Conservation (phyloP, 1,140 invertebrate genomes). For the Lutraria rhynchaena region DNA sequence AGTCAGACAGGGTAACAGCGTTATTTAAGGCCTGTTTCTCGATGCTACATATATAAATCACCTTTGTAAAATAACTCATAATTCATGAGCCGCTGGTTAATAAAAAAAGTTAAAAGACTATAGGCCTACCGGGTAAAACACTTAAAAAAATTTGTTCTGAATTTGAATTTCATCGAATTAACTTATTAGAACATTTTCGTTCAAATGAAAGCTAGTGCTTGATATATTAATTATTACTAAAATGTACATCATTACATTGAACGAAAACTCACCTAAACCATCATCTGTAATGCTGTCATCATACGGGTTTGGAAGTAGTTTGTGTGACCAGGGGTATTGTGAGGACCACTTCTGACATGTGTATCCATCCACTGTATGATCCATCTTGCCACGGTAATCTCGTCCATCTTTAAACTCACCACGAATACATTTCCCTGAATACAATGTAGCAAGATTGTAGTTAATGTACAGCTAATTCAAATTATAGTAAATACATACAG, state of each 20-base stretch:
- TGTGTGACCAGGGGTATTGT: conserved; percentile 77
- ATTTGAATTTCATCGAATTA: neutral
- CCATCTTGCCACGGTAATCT: conserved; percentile 75
- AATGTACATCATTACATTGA: neutral
- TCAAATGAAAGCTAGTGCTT: neutral
- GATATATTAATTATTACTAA: neutral
- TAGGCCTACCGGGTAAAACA: no score
- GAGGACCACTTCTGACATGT: conserved; percentile 78
- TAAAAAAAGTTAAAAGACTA: no score
- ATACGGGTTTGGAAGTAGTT: conserved; percentile 55
- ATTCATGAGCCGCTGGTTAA: no score
- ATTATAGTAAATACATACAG: no score
- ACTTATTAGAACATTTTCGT: neutral
- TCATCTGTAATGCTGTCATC: conserved; percentile 10
- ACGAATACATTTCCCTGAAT: conserved; percentile 70
- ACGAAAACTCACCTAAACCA: conserved; percentile 45
- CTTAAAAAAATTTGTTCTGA: no score
- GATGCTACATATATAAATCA: no score
- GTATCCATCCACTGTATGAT: conserved; percentile 72
- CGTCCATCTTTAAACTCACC: conserved; percentile 69
- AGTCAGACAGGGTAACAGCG: no score
- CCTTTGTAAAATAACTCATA: no score
- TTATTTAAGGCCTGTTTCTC: no score
- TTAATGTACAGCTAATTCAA: no score
- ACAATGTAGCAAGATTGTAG: neutral